Evolutionary conservation across 1,140 invertebrate species (phyloP).

Genomic region (Platorchestia sp.): DNA sequence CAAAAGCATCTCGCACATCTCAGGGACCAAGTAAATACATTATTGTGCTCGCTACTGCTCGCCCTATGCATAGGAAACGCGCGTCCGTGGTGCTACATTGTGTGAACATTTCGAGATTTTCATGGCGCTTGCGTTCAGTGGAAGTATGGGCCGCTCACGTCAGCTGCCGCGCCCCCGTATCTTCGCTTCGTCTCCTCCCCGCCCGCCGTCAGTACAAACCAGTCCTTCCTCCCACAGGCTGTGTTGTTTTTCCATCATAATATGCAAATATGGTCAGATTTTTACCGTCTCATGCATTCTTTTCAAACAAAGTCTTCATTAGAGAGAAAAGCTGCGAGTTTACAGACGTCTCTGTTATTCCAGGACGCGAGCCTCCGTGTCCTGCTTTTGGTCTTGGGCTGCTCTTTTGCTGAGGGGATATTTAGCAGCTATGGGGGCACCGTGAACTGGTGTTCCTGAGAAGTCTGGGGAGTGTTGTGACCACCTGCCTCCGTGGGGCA

Average conservation of each 20-base stretch:
- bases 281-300: slow-evolving; percentile 52
- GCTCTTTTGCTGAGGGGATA: background rate
- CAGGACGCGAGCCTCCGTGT: background rate
- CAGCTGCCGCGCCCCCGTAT: background rate
- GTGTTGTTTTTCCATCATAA: slow-evolving; percentile 52
- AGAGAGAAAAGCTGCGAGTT: slow-evolving; percentile 35
- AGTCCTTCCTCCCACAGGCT: background rate
- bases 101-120: background rate
- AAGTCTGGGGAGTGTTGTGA: background rate
- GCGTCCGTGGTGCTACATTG: background rate
- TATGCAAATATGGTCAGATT: slow-evolving; percentile 41
- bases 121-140: background rate
- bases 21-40: background rate
- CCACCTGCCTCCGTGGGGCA: background rate
- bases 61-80: background rate
- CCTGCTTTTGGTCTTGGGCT: background rate
- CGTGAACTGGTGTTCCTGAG: background rate
- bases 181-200: background rate
- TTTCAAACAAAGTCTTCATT: slow-evolving; percentile 53
- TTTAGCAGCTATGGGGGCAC: background rate
- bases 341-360: slow-evolving; percentile 34
- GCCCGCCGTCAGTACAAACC: background rate
- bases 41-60: background rate
- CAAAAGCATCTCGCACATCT: background rate
- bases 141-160: background rate